A percentile compares a stretch with the other conserved stretches of the same genome.
phyloP scores from a whole-genome alignment of 2,888 invertebrate genomes.

The Helleia helle region DNA sequence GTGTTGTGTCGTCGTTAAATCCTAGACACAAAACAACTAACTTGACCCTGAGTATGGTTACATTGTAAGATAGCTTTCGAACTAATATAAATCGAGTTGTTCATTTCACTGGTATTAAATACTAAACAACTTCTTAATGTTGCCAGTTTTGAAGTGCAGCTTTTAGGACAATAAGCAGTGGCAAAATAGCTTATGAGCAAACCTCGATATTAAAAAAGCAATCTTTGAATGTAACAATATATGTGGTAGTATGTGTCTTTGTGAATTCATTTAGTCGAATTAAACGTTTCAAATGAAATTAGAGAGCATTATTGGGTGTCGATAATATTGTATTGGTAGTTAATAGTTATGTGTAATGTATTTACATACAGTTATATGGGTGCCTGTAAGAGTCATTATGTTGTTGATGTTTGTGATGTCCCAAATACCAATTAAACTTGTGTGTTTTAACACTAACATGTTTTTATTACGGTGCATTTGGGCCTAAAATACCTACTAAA shows the following conservation, averaged over 20 bases:
- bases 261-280: conserved; percentile 29
- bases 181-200: no score
- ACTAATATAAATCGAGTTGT: no score
- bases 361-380: not conserved
- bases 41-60: conserved; percentile 50
- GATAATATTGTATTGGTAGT: conserved; percentile 2
- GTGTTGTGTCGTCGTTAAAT: conserved; percentile 53
- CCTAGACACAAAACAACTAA: conserved; percentile 48
- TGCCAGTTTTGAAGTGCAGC: no score
- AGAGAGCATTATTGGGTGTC: conserved; percentile 7
- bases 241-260: conserved; percentile 49
- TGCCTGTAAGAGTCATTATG: not conserved
- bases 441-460: no score
- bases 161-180: no score
- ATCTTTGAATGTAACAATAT: conserved; percentile 45
- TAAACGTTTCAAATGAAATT: conserved; percentile 9
- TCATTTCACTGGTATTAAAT: no score
- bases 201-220: no score
- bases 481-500: no score
- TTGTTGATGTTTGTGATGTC: no score
- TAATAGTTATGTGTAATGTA: conserved; percentile 2
- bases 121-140: no score
- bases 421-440: no score
- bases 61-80: conserved; percentile 30
- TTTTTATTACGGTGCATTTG: no score